phyloP scores from a whole-genome alignment of 2,113 vertebrate species.

The Podilymbus podiceps region DNA sequence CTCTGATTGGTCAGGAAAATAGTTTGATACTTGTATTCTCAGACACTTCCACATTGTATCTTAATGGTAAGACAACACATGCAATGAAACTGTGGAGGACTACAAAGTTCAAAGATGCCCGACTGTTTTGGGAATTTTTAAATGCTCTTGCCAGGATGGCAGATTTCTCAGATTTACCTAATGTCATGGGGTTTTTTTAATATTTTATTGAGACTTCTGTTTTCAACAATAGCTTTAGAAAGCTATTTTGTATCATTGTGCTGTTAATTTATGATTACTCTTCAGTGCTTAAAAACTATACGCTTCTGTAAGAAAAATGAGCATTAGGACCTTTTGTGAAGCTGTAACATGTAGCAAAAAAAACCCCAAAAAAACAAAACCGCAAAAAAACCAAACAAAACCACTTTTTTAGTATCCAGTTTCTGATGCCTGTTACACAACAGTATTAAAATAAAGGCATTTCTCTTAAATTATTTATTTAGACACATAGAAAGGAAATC shows the following conservation, averaged over 20 bases:
- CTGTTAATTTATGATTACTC: neutral
- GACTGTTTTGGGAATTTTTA: no score
- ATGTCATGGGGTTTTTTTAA: neutral
- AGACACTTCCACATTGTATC: neutral
- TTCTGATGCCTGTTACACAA: neutral
- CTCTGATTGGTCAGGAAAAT: neutral
- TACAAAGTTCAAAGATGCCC: neutral
- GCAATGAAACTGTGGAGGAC: neutral
- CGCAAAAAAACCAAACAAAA: fast-evolving
- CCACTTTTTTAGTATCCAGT: neutral
- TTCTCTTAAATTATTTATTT: neutral
- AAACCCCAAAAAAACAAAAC: neutral
- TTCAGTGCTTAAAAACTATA: neutral
- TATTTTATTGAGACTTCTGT: neutral
- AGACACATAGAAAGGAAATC: neutral
- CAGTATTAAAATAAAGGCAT: neutral
- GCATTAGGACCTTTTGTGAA: neutral
- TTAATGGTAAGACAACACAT: neutral
- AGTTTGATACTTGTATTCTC: neutral
- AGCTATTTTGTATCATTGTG: neutral
- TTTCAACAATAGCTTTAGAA: neutral
- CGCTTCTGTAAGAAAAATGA: neutral
- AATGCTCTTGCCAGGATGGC: neutral
- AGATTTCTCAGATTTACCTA: neutral
- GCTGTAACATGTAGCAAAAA: neutral